These are phyloP conservation scores for Callionymus lyra DNA, from an alignment of 2,113 vertebrate genomes.

Conservation along the genomic window DNA sequence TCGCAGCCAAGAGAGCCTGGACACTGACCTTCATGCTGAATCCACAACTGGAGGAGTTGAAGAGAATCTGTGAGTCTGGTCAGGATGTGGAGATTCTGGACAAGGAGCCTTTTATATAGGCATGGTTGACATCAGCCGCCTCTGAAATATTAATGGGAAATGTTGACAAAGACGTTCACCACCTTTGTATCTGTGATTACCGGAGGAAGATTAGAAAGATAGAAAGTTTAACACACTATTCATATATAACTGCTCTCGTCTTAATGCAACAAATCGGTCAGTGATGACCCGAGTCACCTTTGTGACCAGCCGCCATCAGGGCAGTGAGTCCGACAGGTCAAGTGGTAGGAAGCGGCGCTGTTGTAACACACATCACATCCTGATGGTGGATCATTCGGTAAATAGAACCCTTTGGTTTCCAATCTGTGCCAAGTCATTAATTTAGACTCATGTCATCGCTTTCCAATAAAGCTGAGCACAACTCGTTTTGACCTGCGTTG, in stretches of 20 bases:
- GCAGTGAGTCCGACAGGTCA: no score
- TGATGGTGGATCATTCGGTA: not conserved
- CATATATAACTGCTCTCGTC: not conserved
- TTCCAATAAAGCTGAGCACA: slow-evolving; percentile 27
- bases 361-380: not conserved
- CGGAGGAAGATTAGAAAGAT: slow-evolving; percentile 1
- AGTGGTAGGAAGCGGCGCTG: no score
- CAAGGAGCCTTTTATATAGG: slow-evolving; percentile 30
- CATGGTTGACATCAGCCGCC: slow-evolving; percentile 41
- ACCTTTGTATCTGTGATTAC: slow-evolving; percentile 19
- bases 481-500: slow-evolving; percentile 23
- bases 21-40: slow-evolving; percentile 52
- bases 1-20: slow-evolving; percentile 31
- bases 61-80: slow-evolving; percentile 5
- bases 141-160: slow-evolving; percentile 55
- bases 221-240: slow-evolving; percentile 10
- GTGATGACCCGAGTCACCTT: no score
- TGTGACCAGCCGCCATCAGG: no score
- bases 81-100: not conserved
- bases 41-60: not conserved
- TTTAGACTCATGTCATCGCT: not conserved
- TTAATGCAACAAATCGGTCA: no score
- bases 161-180: slow-evolving; percentile 13
- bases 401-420: not conserved
- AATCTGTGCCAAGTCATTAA: not conserved